Conservation (phyloP, 92 coral and sea anemone species). For the Virgularia gustaviana region DNA sequence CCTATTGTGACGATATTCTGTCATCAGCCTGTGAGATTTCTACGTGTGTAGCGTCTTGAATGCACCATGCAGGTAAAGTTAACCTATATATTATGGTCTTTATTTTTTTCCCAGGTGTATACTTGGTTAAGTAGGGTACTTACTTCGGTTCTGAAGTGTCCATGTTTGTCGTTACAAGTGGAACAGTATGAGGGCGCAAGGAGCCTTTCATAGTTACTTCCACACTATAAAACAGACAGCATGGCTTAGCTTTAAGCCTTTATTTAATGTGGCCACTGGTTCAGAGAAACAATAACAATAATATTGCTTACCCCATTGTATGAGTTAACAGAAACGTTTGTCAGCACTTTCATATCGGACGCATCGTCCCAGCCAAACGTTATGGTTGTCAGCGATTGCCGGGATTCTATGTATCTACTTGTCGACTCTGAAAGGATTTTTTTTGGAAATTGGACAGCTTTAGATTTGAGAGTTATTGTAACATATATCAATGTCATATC, state of each 20-base stretch:
- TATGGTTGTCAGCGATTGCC: constrained; percentile 8
- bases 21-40: no score
- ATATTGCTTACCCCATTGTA: constrained; percentile 19
- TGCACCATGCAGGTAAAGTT: no score
- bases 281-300: neutral
- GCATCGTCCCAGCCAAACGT: constrained; percentile 47
- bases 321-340: constrained; percentile 8
- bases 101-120: no score
- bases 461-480: neutral
- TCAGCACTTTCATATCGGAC: constrained; percentile 5
- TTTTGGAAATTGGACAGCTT: neutral
- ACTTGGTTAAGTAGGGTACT: no score
- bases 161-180: constrained; percentile 20
- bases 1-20: no score
- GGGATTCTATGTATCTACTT: constrained; percentile 14
- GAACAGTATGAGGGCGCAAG: constrained; percentile 11
- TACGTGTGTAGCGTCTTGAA: no score
- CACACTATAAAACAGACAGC: constrained; percentile 13
- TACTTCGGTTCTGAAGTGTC: constrained; percentile 1
- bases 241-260: neutral
- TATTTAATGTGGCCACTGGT: neutral
- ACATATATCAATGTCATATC: neutral
- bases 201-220: neutral
- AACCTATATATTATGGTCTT: no score
- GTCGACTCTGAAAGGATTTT: neutral